A percentile compares a stretch with the other conserved stretches of the same genome.
These are phyloP conservation scores for Neotoxoptera formosana DNA, from an alignment of 1,140 invertebrate genomes.

Conservation along the genomic window DNA sequence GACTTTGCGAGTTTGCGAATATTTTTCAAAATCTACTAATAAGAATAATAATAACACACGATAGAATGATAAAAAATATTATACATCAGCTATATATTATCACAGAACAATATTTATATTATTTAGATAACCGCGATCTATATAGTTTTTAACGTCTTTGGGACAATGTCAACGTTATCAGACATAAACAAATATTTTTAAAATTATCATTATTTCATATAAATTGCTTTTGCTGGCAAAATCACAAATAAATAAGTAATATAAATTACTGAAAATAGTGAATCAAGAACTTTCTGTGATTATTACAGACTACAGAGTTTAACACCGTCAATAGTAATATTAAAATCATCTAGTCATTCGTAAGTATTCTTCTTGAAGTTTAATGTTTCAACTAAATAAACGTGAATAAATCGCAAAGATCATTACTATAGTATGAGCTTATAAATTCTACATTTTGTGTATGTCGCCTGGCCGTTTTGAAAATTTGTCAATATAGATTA, in stretches of 20 bases:
- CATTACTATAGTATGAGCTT: not conserved
- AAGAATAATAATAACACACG: no score
- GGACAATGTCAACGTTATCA: not conserved
- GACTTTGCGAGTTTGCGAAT: no score
- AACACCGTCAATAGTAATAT: not conserved
- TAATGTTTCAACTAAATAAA: not conserved
- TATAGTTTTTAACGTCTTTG: not conserved
- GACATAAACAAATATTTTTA: constrained; percentile 9
- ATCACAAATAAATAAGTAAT: not conserved
- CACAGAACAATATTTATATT: no score
- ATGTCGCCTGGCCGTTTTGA: not conserved
- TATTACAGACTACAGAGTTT: not conserved
- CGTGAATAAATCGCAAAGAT: not conserved
- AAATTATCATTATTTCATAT: not conserved
- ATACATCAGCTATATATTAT: no score
- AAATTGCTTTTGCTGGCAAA: not conserved
- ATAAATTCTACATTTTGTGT: not conserved
- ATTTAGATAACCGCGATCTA: no score
- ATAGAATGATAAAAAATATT: no score
- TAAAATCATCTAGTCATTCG: not conserved
- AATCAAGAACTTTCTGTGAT: not conserved
- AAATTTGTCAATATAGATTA: no score
- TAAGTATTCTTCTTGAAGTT: not conserved
- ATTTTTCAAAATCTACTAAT: no score
- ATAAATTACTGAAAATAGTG: not conserved